Evolutionary conservation across 2,797 vertebrate genomes (phyloP).

Genomic region (Lateolabrax maculatus): DNA sequence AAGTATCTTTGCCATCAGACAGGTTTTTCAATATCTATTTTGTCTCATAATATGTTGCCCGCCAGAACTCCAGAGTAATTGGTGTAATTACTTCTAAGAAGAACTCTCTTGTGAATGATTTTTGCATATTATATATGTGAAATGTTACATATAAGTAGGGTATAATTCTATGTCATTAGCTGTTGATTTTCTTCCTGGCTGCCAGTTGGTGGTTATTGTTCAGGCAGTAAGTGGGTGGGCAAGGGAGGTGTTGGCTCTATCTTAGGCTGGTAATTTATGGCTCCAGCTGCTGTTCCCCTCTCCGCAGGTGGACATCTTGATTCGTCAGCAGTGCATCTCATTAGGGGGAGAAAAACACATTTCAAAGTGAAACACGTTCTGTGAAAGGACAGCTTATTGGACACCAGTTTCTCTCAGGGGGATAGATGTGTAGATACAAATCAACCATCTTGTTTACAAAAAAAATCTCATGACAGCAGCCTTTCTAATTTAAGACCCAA

Average conservation of each 20-base stretch:
- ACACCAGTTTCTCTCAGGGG: conserved; percentile 48
- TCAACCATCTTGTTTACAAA: conserved; percentile 19
- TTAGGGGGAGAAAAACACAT: conserved; percentile 71
- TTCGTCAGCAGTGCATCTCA: conserved; percentile 76
- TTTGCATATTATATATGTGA: conserved; percentile 57
- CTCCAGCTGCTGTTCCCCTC: conserved; percentile 72
- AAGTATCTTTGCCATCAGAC: not conserved
- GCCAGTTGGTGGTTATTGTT: conserved; percentile 71
- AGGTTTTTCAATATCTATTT: conserved; percentile 28
- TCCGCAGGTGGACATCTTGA: conserved; percentile 79
- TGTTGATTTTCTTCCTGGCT: conserved; percentile 70
- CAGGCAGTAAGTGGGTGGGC: conserved; percentile 69
- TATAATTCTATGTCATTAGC: conserved; percentile 81
- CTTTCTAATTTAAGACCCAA: conserved; percentile 27
- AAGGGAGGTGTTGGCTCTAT: conserved; percentile 68
- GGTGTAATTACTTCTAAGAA: conserved; percentile 46
- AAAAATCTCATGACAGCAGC: conserved; percentile 25
- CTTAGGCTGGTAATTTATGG: conserved; percentile 79
- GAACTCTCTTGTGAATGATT: conserved; percentile 32
- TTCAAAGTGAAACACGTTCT: conserved; percentile 49
- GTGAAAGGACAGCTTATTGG: conserved; percentile 51
- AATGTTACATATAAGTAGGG: conserved; percentile 56
- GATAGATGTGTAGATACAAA: conserved; percentile 51
- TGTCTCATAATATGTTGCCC: conserved; percentile 37
- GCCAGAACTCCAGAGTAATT: conserved; percentile 40